phyloP scores from a whole-genome alignment of 2,113 vertebrate species.

The Rhodinocichla rosea region DNA sequence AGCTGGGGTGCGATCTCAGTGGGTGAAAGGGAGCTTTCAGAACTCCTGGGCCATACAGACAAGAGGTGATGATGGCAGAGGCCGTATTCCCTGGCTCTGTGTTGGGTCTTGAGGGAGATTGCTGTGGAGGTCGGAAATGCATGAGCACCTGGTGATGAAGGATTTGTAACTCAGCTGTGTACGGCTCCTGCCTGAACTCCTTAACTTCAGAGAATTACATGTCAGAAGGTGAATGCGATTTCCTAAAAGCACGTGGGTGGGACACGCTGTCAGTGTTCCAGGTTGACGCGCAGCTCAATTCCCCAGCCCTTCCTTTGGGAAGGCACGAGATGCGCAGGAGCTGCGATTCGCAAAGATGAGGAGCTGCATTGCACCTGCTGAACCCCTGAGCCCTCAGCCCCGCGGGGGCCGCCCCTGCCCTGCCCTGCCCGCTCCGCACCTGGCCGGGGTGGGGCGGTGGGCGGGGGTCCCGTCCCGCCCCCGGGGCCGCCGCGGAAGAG shows the following conservation, averaged over 20 bases:
- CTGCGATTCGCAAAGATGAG: rapidly evolving
- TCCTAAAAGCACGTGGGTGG: background rate
- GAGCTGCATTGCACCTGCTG: rapidly evolving
- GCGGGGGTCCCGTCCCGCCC: background rate
- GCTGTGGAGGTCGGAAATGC: rapidly evolving
- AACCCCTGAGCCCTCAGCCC: rapidly evolving
- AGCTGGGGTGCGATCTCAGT: background rate
- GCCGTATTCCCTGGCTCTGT: rapidly evolving
- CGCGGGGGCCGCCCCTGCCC: background rate
- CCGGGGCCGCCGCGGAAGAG: background rate
- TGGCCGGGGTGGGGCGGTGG: background rate
- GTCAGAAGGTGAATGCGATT: background rate
- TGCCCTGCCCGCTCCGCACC: background rate
- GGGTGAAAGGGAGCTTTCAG: background rate
- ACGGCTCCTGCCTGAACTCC: background rate
- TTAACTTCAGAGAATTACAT: background rate
- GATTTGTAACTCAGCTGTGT: background rate
- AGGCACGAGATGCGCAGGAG: background rate
- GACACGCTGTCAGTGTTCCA: rapidly evolving
- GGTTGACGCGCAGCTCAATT: background rate
- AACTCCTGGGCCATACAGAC: rapidly evolving
- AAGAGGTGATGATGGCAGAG: background rate
- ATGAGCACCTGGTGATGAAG: rapidly evolving
- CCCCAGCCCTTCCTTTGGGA: rapidly evolving
- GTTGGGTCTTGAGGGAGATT: rapidly evolving